Base-by-base conservation (phyloP, 2,797 vertebrate species). In the Coluber constrictor region DNA sequence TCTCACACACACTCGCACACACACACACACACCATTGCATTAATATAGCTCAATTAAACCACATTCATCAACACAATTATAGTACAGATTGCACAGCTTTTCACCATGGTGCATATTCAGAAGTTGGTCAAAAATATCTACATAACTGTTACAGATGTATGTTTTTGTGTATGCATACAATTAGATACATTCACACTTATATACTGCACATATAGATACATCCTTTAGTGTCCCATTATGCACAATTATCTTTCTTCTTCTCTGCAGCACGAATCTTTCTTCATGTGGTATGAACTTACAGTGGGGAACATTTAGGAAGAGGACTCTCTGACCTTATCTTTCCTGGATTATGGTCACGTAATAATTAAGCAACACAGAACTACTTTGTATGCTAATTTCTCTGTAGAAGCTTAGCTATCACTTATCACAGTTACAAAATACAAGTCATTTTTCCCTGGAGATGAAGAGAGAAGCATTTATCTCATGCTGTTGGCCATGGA, bases 401-500 rank as follows among this genome's bases (percentile, higher is more conserved):
- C 87, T 70, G 5, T 23, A 60, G 37, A 86, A n/a, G 10, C 5
- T 32, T 9, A 15, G 5, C 55, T 91, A 95, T 89, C 93, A 86
- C 66, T 95, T 63, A 79, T 2, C 8, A 87, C 55, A 13, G 47
- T 9, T 63, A 0, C 9, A 83, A 47, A 43, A 88, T 32, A 29
- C 27, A 54, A 55, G 6, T 27, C 29, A 54, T n/a, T 12, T 59
- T 87, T 2, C n/a, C 70, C 37, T 88, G 5, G 47, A 93, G 27
- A 88, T 0, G 55, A 74, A 92, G 89, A 87, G n/a, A 74, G 32
- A 91, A 83, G 0, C 70, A 92, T 25, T 91, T 70, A 92, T 90
- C 55, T 66, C 91, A 86, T 92, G 37, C 32, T 10, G 79, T 61
- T 83, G 18, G 37, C 25, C 83, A 92, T 94, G 90, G 90, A 59